Percentiles rank a stretch among this genome's conserved stretches.
Evolutionary conservation across 2,113 vertebrate species (phyloP).

Genomic region (Platysternon megacephalum): DNA sequence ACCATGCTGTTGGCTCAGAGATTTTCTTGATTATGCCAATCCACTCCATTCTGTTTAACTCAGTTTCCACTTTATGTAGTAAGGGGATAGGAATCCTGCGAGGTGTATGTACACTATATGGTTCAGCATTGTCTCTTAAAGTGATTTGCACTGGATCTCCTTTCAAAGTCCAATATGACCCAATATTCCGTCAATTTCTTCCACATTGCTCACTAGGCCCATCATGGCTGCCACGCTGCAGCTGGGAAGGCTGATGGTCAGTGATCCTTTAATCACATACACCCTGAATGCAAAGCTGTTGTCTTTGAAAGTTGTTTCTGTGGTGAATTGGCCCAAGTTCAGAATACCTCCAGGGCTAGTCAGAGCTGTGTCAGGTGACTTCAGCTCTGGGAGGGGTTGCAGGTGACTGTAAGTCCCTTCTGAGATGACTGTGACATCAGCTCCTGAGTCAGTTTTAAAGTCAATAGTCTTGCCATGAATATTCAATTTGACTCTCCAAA

Average conservation of each 20-base stretch:
- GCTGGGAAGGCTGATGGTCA: background rate
- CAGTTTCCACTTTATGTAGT: background rate
- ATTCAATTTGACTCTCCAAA: too few species aligned
- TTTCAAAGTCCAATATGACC: background rate
- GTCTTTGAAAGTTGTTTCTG: background rate
- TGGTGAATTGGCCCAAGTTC: background rate
- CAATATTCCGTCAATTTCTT: background rate
- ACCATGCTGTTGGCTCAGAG: background rate
- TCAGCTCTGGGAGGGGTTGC: background rate
- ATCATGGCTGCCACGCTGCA: background rate
- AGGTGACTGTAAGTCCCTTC: background rate
- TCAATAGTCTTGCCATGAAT: background rate
- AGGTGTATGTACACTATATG: background rate
- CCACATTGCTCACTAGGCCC: background rate
- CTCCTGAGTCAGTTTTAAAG: too few species aligned
- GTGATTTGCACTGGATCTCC: background rate
- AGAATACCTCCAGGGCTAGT: background rate
- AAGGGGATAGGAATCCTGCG: background rate
- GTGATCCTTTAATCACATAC: background rate
- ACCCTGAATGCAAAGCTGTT: background rate
- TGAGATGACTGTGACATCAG: too few species aligned
- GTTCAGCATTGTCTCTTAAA: background rate
- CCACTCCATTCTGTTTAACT: background rate
- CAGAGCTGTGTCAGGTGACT: background rate
- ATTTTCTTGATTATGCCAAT: background rate